Conservation (phyloP, 2,113 vertebrate genomes). For the Pluvialis apricaria region DNA sequence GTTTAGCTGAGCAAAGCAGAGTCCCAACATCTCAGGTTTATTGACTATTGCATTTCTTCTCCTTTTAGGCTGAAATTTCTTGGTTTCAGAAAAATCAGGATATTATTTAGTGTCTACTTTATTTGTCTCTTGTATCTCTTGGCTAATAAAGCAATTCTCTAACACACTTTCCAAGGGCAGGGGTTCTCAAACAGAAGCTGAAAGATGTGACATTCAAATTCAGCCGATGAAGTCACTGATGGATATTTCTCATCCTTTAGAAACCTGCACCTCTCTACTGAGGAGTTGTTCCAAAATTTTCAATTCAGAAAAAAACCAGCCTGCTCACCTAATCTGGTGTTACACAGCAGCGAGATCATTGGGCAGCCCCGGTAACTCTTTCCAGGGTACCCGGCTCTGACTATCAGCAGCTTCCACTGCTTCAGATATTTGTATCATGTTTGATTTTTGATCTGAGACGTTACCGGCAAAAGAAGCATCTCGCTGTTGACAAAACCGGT, state of each 20-base stretch:
- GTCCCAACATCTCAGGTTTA: neutral
- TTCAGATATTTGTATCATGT: rapidly evolving
- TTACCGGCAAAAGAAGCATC: neutral
- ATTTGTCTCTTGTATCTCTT: neutral
- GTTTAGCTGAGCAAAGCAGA: neutral
- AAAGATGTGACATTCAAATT: neutral
- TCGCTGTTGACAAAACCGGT: neutral
- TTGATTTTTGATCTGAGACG: neutral
- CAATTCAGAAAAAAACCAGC: neutral
- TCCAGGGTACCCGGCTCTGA: neutral
- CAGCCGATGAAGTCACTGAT: neutral
- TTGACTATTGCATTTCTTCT: neutral
- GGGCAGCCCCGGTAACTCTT: neutral
- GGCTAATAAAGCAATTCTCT: neutral
- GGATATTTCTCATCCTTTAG: neutral
- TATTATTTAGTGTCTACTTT: neutral
- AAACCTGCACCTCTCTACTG: neutral
- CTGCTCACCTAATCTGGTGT: neutral
- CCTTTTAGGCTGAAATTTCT: neutral
- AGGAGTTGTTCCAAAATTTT: neutral
- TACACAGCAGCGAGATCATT: rapidly evolving
- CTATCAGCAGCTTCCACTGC: neutral
- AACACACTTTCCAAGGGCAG: neutral
- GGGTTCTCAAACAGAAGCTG: neutral
- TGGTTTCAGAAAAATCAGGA: neutral